Conservation (phyloP, 1,140 invertebrate genomes). For the Cydia splendana region DNA sequence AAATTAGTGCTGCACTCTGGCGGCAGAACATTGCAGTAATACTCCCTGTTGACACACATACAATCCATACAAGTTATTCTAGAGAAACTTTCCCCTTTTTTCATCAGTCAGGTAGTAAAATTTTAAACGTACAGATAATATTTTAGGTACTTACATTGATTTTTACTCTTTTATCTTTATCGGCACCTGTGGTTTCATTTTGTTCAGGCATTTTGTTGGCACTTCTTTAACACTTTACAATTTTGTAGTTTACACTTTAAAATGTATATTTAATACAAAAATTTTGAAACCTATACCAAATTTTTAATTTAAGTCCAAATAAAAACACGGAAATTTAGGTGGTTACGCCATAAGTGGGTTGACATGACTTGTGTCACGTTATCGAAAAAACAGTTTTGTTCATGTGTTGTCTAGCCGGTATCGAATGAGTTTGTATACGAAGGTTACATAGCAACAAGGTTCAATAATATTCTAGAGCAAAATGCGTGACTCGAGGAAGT, state of each 20-base stretch:
- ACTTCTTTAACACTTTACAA: conserved; percentile 16
- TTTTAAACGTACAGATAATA: too few species aligned
- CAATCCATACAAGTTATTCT: too few species aligned
- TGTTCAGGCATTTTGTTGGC: conserved; percentile 48
- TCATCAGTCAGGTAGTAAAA: too few species aligned
- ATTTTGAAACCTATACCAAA: neutral
- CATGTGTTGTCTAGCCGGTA: neutral
- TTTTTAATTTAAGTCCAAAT: neutral
- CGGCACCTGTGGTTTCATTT: conserved; percentile 37
- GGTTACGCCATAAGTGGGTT: conserved; percentile 20
- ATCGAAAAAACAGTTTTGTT: neutral
- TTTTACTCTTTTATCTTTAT: conserved; percentile 69
- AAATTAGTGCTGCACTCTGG: too few species aligned
- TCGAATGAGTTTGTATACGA: neutral
- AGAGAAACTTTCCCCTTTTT: too few species aligned
- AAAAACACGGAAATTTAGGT: conserved; percentile 19
- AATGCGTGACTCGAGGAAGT: neutral
- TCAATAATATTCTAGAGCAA: neutral
- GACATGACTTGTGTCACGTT: conserved; percentile 16
- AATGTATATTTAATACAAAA: conserved; percentile 34
- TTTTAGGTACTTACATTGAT: conserved; percentile 51
- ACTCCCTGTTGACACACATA: too few species aligned
- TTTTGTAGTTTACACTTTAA: conserved; percentile 30
- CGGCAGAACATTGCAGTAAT: too few species aligned
- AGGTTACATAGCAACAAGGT: conserved; percentile 16